Evolutionary conservation across 2,888 invertebrate species (phyloP), one percentile per base, ranked within the genome.

Genomic region (Operophtera brumata): DNA sequence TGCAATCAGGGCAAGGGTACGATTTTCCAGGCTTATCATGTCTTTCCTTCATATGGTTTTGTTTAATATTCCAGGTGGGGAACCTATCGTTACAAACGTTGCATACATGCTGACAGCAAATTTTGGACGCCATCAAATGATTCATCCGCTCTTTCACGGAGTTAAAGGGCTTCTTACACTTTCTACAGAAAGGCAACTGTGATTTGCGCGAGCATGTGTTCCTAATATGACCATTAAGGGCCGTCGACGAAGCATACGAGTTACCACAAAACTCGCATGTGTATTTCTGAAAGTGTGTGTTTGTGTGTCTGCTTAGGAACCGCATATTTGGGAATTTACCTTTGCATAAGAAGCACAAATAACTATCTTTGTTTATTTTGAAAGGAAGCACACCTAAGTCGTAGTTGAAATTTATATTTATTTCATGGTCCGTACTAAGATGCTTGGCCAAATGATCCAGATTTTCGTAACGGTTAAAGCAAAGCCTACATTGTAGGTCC

Each of bases 231-330:
- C 62, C 52, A 1, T 65, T 56, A 2, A 80, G 60, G 3, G 75
- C 66, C 0, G 69, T 60, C 3, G 57, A 55, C 0, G 71, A 69
- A 1, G 71, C 63, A 49, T 75, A 80, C 1, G 70, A 70, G 47
- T 77, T 80, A 1, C 80, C 81, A 53, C 80, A 81, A 7, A 65
- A 67, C 25, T 75, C 78, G 36, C 80, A 81, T 0, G 76, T 75
- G 53, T 67, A 73, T 37, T 75, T 77, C 4, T 62, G 57, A 42
- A 65, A 79, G 62, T 81, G 81, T 0, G 67, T 66, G 28, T 75
- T 71, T 45, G 75, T 76, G 48, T 81, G 81, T 12, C 72, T 70
- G 42, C 76, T 79, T 8, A 80, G 55, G 8, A 66, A 63, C 0
- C 75, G 70, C 10, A 81, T 57, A 28, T 70, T 70, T 0, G 71